Evolutionary conservation across 2,113 vertebrate species (phyloP).

Genomic region (Solenodon paradoxus): DNA sequence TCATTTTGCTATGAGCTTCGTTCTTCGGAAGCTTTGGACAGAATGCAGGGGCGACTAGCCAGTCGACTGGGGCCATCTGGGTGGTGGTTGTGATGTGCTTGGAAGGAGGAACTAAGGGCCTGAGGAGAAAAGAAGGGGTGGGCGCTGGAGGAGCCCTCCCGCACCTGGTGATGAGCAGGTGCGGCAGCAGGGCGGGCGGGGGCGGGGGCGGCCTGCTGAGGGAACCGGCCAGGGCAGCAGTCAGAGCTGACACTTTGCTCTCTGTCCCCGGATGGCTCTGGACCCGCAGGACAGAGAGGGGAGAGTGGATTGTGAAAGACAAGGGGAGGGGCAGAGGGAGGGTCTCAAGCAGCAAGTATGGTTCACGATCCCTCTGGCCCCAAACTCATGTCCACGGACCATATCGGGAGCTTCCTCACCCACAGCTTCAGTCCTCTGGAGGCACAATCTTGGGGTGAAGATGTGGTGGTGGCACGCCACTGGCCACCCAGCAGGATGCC

Average conservation of each 20-base stretch:
- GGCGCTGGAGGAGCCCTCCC: neutral
- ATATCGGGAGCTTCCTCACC: neutral
- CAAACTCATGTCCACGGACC: neutral
- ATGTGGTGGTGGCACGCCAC: neutral
- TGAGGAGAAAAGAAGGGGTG: too few relatives aligned
- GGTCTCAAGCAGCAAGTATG: neutral
- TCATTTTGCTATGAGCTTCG: neutral
- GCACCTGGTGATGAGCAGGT: neutral
- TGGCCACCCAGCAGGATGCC: neutral
- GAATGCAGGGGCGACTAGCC: neutral
- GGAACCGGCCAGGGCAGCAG: neutral
- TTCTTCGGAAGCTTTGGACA: neutral
- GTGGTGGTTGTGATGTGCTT: neutral
- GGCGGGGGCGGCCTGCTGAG: neutral
- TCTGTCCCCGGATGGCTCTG: neutral
- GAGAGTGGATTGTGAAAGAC: neutral
- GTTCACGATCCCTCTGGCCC: neutral
- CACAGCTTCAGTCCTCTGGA: neutral
- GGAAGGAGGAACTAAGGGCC: neutral
- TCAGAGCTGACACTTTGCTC: slow-evolving; percentile 33
- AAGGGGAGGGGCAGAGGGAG: neutral
- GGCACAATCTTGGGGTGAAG: neutral
- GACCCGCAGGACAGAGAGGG: neutral
- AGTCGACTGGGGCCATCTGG: neutral
- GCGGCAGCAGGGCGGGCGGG: neutral